Evolutionary conservation across 2,797 vertebrate genomes (phyloP).

Genomic region (Periophthalmus magnuspinnatus): DNA sequence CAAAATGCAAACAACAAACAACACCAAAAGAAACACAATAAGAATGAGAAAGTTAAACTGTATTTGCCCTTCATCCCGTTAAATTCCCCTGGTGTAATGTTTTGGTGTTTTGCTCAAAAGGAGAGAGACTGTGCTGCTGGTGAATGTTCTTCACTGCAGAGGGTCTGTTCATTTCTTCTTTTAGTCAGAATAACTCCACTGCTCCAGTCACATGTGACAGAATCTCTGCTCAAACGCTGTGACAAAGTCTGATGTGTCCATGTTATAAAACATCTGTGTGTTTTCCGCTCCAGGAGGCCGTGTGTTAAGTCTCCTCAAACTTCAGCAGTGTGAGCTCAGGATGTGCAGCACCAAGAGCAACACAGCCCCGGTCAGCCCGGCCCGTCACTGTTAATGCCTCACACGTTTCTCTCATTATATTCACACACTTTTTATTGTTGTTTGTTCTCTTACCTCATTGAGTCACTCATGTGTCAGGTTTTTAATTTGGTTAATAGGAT

Average conservation of each 20-base stretch:
- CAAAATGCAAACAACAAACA: no score
- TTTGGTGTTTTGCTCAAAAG: not conserved
- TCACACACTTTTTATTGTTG: not conserved
- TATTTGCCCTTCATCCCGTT: no score
- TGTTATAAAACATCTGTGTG: conserved; percentile 4
- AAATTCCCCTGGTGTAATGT: no score
- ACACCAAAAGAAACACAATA: no score
- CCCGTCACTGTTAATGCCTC: conserved; percentile 27
- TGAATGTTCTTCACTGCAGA: not conserved
- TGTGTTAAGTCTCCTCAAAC: conserved; percentile 51
- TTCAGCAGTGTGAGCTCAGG: conserved; percentile 75
- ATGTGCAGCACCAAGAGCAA: conserved; percentile 52
- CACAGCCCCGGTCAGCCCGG: conserved; percentile 45
- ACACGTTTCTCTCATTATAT: not conserved
- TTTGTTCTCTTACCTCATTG: not conserved
- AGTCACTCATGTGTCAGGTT: conserved; percentile 1
- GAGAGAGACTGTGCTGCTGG: not conserved
- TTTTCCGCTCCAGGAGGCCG: conserved; percentile 51
- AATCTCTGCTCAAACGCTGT: not conserved
- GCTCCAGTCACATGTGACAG: not conserved
- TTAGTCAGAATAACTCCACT: not conserved
- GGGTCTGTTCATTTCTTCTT: not conserved
- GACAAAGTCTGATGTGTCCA: not conserved
- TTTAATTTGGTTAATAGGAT: conserved; percentile 2
- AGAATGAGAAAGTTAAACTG: no score